Percentiles rank a stretch among this genome's conserved stretches.
Conservation (phyloP, 2,113 vertebrate genomes). For the Colius striatus region DNA sequence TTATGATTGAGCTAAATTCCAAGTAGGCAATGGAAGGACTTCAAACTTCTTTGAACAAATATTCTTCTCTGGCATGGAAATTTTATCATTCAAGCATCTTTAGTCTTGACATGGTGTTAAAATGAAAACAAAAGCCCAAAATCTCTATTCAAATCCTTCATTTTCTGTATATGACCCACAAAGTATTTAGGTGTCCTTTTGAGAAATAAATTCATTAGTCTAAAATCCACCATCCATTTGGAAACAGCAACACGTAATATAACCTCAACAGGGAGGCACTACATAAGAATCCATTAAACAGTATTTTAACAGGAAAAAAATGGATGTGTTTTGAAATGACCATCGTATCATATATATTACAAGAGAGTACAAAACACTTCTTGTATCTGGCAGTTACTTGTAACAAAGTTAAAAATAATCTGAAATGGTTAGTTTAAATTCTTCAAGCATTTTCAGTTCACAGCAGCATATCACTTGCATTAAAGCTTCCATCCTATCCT, state of each 20-base stretch:
- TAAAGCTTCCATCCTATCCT: neutral
- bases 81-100: neutral
- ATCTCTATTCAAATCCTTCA: neutral
- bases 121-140: neutral
- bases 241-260: neutral
- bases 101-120: neutral
- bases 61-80: neutral
- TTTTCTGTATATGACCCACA: neutral
- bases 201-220: neutral
- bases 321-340: neutral
- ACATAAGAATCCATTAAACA: fast-evolving
- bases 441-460: neutral
- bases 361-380: neutral
- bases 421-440: neutral
- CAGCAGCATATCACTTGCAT: neutral
- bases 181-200: neutral
- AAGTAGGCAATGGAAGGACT: neutral
- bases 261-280: neutral
- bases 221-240: neutral
- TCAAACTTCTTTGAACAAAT: neutral
- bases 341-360: neutral
- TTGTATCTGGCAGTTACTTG: neutral
- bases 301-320: neutral
- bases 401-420: neutral
- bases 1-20: neutral